These are phyloP conservation scores for Nymphicus hollandicus DNA, from an alignment of 2,113 vertebrate species.

Conservation along the genomic window DNA sequence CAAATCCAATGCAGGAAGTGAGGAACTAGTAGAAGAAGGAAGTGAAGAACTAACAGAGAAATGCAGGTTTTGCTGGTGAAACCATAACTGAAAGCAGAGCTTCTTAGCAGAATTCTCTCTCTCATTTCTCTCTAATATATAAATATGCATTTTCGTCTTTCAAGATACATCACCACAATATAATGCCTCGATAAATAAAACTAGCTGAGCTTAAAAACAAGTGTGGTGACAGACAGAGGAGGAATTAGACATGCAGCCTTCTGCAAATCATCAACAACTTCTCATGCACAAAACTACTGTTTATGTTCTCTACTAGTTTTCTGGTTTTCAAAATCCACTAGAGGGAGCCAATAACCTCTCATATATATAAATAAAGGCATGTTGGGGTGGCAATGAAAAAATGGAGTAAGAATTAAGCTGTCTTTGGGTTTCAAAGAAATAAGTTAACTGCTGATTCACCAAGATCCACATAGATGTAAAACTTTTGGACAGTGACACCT, in stretches of 20 bases:
- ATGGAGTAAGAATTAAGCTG: neutral
- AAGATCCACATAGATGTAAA: neutral
- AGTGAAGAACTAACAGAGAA: neutral
- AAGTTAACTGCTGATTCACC: neutral
- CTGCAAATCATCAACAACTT: neutral
- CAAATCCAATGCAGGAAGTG: neutral
- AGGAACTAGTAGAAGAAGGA: neutral
- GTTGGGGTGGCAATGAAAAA: neutral
- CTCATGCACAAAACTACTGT: neutral
- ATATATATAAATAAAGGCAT: neutral
- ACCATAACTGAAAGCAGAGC: neutral
- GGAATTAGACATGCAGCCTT: neutral
- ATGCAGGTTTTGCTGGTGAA: neutral
- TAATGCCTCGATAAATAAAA: neutral
- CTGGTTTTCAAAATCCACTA: constrained; percentile 12
- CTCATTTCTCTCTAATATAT: neutral
- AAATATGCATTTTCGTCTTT: neutral
- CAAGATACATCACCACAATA: neutral
- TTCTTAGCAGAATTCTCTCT: neutral
- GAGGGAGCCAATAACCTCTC: constrained; percentile 41
- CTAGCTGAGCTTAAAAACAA: neutral
- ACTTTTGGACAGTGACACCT: neutral
- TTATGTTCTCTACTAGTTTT: neutral
- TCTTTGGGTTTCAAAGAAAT: neutral
- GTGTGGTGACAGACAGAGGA: neutral